These are phyloP conservation scores for Craterocephalus amniculus DNA, from an alignment of 2,797 vertebrate genomes.

Conservation along the genomic window DNA sequence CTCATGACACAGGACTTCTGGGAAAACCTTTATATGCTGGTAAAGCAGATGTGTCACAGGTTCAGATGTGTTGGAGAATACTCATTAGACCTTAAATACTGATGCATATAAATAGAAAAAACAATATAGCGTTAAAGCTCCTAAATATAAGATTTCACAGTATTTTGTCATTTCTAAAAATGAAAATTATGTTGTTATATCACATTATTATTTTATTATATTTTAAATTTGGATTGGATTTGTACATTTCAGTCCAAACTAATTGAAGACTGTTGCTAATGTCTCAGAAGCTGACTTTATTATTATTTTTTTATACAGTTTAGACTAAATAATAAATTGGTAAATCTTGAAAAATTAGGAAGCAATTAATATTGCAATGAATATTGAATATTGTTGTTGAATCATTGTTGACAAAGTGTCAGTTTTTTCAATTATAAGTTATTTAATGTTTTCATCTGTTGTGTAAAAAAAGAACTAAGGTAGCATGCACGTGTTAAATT, in stretches of 20 bases:
- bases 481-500: neutral
- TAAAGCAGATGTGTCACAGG: slow-evolving; percentile 71
- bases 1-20: slow-evolving; percentile 99
- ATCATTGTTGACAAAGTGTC: neutral
- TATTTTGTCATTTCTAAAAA: neutral
- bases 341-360: neutral
- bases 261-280: neutral
- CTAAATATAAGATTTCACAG: neutral
- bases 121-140: neutral
- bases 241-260: neutral
- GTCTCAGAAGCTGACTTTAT: neutral
- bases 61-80: slow-evolving; percentile 5
- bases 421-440: neutral
- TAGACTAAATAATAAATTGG: neutral
- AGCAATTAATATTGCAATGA: neutral
- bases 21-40: slow-evolving; percentile 98
- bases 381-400: neutral
- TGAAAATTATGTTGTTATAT: neutral
- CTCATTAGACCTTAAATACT: neutral
- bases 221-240: neutral
- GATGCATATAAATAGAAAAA: neutral
- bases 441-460: neutral
- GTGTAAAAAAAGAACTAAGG: neutral
- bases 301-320: neutral
- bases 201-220: neutral